phyloP scores from a whole-genome alignment of 2,888 invertebrate species.

The Cheilosia impressa region DNA sequence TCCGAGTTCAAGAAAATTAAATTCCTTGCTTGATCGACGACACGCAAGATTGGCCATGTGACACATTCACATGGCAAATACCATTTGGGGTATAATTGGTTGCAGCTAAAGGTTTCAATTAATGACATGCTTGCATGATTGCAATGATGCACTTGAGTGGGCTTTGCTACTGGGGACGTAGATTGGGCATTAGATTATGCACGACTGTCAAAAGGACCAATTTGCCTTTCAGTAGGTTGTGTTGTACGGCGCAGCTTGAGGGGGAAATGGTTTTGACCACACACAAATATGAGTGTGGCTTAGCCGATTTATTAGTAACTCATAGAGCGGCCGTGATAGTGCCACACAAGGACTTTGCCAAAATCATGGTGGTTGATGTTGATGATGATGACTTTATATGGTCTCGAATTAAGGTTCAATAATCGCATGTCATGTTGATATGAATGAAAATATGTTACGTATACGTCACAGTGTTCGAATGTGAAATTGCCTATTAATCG shows the following conservation, averaged over 20 bases:
- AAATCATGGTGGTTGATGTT: too few relatives aligned
- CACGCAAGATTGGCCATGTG: slow-evolving; percentile 27
- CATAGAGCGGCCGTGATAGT: not conserved
- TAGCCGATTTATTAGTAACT: slow-evolving; percentile 10
- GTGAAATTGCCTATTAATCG: too few relatives aligned
- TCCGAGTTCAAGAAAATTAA: slow-evolving; percentile 33
- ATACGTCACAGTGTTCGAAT: too few relatives aligned
- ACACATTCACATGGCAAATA: slow-evolving; percentile 2
- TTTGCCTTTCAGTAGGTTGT: not conserved
- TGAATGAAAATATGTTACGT: too few relatives aligned
- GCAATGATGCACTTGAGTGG: slow-evolving; percentile 31
- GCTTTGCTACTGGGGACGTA: not conserved
- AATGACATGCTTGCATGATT: slow-evolving; percentile 23
- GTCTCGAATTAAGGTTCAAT: too few relatives aligned
- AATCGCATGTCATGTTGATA: too few relatives aligned
- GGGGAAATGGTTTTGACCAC: slow-evolving; percentile 8
- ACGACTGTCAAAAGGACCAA: slow-evolving; percentile 14
- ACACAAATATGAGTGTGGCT: not conserved
- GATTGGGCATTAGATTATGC: not conserved
- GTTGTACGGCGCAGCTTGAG: not conserved
- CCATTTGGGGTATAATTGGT: not conserved
- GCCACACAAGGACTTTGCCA: too few relatives aligned
- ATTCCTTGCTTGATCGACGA: slow-evolving; percentile 16
- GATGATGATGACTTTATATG: too few relatives aligned
- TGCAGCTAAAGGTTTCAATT: slow-evolving; percentile 41